Conservation (phyloP, 1,140 invertebrate species). For the Drosophila burlai region DNA sequence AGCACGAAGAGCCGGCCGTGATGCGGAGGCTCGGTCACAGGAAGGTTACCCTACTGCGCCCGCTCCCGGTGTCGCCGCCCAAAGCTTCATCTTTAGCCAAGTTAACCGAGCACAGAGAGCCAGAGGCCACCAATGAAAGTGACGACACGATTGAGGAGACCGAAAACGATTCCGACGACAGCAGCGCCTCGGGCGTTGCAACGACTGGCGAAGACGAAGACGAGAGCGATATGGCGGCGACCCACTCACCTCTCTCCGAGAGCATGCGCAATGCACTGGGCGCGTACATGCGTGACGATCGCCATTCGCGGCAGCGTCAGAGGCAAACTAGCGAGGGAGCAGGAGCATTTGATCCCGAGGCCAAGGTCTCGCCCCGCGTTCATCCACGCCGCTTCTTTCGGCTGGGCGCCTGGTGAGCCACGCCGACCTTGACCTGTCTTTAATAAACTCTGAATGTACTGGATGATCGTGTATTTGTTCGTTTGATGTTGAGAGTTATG, state of each 20-base stretch:
- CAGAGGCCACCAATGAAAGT: conserved; percentile 25
- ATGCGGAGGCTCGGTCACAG: conserved; percentile 42
- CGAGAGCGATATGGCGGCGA: conserved; percentile 9
- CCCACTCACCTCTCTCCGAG: conserved; percentile 43
- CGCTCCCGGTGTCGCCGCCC: conserved; percentile 25
- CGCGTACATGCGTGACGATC: conserved; percentile 70
- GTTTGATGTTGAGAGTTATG: conserved; percentile 23
- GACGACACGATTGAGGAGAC: conserved; percentile 1
- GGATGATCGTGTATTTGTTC: conserved; percentile 61
- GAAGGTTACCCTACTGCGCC: conserved; percentile 50
- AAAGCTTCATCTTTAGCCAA: not conserved
- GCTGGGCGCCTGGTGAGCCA: conserved; percentile 56
- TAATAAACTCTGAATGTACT: conserved; percentile 55
- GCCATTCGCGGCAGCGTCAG: conserved; percentile 56
- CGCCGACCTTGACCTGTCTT: conserved; percentile 13
- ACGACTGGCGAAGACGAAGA: conserved; percentile 22
- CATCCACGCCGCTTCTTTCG: conserved; percentile 19
- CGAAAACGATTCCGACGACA: conserved; percentile 1
- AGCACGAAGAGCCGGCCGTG: conserved; percentile 3
- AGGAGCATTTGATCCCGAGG: not conserved
- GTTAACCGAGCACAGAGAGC: conserved; percentile 5
- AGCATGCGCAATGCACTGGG: conserved; percentile 66
- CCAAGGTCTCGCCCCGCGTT: conserved; percentile 29
- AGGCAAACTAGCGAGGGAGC: conserved; percentile 27
- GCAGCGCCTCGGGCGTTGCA: conserved; percentile 13